phyloP scores from a whole-genome alignment of 2,797 vertebrate genomes.

The Crenuchus spilurus region DNA sequence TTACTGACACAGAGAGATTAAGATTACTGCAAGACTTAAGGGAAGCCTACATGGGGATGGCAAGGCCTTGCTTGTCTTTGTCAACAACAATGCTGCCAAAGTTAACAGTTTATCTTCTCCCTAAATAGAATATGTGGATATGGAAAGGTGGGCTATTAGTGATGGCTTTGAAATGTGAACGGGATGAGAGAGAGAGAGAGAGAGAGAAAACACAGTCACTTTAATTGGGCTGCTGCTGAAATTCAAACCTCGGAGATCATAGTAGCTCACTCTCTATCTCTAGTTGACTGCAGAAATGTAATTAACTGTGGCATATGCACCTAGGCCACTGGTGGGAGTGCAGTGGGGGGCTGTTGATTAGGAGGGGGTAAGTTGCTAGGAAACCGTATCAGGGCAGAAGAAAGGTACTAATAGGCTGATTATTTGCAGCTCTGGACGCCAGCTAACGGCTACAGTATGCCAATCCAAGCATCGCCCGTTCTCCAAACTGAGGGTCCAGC shows the following conservation, averaged over 20 bases:
- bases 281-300: constrained; percentile 78
- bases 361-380: constrained; percentile 82
- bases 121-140: constrained; percentile 36
- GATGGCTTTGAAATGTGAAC: constrained; percentile 27
- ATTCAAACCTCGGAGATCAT: constrained; percentile 73
- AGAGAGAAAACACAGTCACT: constrained; percentile 41
- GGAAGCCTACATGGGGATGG: constrained; percentile 56
- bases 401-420: constrained; percentile 85
- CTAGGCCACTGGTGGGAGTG: constrained; percentile 55
- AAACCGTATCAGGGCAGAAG: constrained; percentile 80
- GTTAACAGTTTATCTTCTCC: constrained; percentile 37
- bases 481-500: constrained; percentile 54
- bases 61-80: constrained; percentile 42
- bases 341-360: constrained; percentile 44
- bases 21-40: constrained; percentile 60
- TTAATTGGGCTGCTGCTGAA: constrained; percentile 52
- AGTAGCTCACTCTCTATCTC: constrained; percentile 62
- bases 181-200: constrained; percentile 21
- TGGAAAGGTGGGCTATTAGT: neutral
- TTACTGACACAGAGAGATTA: constrained; percentile 74
- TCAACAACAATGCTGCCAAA: constrained; percentile 6
- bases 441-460: constrained; percentile 78
- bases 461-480: constrained; percentile 62
- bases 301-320: constrained; percentile 74
- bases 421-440: constrained; percentile 79